Conservation (phyloP, 2,888 invertebrate species). For the Spialia ferax region DNA sequence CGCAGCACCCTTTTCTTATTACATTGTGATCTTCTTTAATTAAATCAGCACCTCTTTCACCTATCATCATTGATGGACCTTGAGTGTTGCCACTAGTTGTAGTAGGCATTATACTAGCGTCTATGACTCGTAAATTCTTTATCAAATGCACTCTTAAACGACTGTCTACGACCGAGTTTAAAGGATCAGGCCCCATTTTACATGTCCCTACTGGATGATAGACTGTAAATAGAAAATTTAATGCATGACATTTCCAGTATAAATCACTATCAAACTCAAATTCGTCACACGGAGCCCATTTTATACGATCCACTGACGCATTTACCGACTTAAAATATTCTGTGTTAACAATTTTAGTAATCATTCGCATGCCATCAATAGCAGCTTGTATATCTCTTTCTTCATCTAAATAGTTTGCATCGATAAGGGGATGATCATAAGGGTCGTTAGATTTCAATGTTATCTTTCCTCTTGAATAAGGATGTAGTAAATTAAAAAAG, state of each 20-base stretch:
- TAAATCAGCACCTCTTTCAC: conserved; percentile 91
- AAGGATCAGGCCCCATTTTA: conserved; percentile 83
- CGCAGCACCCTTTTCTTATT: background rate
- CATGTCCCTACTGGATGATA: conserved; percentile 90
- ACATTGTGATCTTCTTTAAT: conserved; percentile 82
- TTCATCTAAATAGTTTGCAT: conserved; percentile 88
- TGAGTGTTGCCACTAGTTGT: conserved; percentile 93
- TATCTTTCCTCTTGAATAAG: conserved; percentile 84
- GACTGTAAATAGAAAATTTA: conserved; percentile 80
- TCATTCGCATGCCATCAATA: conserved; percentile 58
- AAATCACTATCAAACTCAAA: conserved; percentile 55
- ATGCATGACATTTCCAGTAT: conserved; percentile 66
- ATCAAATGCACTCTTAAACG: conserved; percentile 89
- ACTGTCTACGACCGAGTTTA: conserved; percentile 75
- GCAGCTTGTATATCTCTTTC: conserved; percentile 76
- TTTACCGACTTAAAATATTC: conserved; percentile 59
- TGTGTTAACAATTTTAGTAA: conserved; percentile 59
- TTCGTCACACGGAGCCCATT: conserved; percentile 58
- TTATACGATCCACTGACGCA: conserved; percentile 56
- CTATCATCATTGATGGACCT: conserved; percentile 93
- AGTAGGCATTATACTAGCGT: conserved; percentile 93
- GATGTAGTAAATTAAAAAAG: conserved; percentile 73
- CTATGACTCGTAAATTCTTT: conserved; percentile 88
- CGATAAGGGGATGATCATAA: conserved; percentile 85
- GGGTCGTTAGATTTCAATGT: conserved; percentile 85